Evolutionary conservation across 1,140 invertebrate genomes (phyloP).

Genomic region (Lepidurus packardi): DNA sequence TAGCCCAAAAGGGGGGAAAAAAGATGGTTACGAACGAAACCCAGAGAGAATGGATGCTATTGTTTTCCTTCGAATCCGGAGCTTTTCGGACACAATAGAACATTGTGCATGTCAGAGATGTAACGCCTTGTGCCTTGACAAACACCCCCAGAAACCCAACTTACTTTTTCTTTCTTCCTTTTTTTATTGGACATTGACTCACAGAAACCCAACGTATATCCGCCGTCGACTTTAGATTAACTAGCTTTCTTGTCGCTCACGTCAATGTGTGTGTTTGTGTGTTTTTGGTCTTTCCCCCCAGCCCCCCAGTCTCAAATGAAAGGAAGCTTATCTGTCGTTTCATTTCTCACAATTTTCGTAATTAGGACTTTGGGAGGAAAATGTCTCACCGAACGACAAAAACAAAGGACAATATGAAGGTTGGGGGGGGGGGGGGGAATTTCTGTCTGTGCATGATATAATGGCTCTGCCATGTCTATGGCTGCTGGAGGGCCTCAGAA

Average conservation of each 20-base stretch:
- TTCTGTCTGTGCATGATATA: constrained; percentile 22
- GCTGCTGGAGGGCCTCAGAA: not conserved
- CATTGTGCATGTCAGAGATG: not conserved
- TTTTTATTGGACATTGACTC: not conserved
- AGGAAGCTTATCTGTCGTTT: not conserved
- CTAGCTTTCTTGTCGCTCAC: not conserved
- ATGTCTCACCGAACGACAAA: not conserved
- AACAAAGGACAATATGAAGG: not conserved
- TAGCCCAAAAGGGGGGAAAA: not conserved
- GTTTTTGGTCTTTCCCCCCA: not conserved
- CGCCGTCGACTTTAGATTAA: not conserved
- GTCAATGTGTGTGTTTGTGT: not conserved
- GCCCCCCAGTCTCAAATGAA: not conserved
- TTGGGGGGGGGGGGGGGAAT: not conserved
- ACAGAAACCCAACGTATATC: not conserved
- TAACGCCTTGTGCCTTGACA: constrained; percentile 15
- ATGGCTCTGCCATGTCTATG: constrained; percentile 18
- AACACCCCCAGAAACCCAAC: constrained; percentile 1
- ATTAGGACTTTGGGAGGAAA: not conserved
- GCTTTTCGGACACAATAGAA: not conserved
- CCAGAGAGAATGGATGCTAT: not conserved
- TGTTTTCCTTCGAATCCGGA: not conserved
- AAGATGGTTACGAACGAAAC: not conserved
- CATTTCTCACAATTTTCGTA: not conserved
- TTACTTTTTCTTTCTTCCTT: not conserved